Conservation (phyloP, 2,113 vertebrate species). For the Prochilodus magdalenae region DNA sequence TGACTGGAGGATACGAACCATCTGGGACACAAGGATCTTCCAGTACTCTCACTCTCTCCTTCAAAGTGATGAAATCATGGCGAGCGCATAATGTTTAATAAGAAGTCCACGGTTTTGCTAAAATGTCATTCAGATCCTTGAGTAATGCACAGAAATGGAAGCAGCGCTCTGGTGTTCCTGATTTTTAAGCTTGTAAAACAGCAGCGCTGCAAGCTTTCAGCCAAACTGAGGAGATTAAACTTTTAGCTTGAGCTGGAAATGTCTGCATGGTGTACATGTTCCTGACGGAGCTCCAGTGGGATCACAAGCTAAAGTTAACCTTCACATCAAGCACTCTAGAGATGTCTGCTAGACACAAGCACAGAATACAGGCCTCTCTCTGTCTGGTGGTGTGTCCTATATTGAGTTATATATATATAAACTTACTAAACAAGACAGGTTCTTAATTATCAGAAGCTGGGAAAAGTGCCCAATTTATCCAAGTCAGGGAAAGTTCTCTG, state of each 20-base stretch:
- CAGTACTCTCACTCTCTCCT: conserved; percentile 10
- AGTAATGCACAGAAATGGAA: background rate
- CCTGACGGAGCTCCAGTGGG: background rate
- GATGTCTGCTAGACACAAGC: background rate
- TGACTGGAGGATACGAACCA: conserved; percentile 64
- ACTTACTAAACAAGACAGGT: background rate
- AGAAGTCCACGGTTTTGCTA: background rate
- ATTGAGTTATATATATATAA: background rate
- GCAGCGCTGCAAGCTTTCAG: background rate
- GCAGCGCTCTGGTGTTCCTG: too few species aligned
- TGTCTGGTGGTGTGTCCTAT: conserved; percentile 14
- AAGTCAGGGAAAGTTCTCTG: background rate
- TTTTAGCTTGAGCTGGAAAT: background rate
- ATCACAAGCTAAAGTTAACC: conserved; percentile 15
- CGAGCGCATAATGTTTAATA: background rate
- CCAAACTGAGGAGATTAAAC: background rate
- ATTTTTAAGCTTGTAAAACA: background rate
- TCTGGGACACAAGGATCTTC: conserved; percentile 64
- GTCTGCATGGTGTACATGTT: background rate
- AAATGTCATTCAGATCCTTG: background rate
- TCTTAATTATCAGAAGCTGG: background rate
- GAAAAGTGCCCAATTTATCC: background rate
- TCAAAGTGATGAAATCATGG: background rate
- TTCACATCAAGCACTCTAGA: conserved; percentile 1
- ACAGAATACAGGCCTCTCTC: background rate